Evolutionary conservation across 2,113 vertebrate genomes (phyloP).

Genomic region (Gadus macrocephalus): DNA sequence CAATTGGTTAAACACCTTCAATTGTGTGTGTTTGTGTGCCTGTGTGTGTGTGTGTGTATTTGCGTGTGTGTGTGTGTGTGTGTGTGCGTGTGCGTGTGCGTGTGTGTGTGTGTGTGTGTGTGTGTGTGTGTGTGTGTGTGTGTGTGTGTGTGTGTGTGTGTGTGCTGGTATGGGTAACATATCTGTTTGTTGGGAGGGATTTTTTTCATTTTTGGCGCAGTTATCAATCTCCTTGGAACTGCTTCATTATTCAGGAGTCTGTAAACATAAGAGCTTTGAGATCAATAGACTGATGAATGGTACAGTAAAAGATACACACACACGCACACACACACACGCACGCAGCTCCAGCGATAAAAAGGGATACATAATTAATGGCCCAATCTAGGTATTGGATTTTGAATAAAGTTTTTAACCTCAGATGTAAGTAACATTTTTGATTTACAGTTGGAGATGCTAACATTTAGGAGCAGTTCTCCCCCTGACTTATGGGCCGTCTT

Average conservation of each 20-base stretch:
- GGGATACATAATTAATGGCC: neutral
- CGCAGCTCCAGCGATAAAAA: neutral
- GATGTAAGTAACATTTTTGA: neutral
- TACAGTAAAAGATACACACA: constrained; percentile 2
- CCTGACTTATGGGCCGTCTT: neutral
- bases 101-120: neutral
- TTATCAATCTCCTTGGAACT: constrained; percentile 2
- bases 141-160: neutral
- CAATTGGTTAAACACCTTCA: too few species aligned
- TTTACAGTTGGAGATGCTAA: neutral
- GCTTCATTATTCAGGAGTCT: constrained; percentile 16
- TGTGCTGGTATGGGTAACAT: neutral
- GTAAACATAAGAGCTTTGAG: neutral
- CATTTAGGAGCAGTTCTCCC: neutral
- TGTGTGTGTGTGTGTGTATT: neutral
- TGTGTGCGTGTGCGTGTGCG: too few species aligned
- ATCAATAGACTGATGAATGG: neutral
- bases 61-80: too few species aligned
- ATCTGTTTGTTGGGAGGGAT: too few species aligned
- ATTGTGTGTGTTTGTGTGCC: too few species aligned
- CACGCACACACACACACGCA: neutral
- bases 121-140: neutral
- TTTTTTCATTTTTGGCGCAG: neutral
- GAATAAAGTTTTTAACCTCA: neutral
- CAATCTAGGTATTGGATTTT: constrained; percentile 11